Percentiles rank a stretch among this genome's conserved stretches.
Conservation (phyloP, 30 jellyfish, hydroid and myxozoan species). For the Cassiopea andromeda region DNA sequence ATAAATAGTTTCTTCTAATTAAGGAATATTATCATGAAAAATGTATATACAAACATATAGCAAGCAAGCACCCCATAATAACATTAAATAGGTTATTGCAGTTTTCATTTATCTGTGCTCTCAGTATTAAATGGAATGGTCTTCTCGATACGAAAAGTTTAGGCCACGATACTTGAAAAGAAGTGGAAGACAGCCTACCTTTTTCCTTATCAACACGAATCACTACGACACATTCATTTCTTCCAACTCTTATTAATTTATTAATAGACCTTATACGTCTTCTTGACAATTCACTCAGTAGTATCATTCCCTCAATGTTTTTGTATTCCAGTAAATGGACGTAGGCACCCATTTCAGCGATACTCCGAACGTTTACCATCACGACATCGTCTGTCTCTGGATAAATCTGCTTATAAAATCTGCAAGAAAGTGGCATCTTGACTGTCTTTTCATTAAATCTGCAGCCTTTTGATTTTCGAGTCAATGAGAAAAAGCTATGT, state of each 20-base stretch:
- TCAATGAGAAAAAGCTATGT: neutral
- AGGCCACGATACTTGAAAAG: too few species aligned
- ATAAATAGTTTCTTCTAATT: too few species aligned
- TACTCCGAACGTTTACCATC: constrained; percentile 92
- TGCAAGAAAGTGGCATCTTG: constrained; percentile 90
- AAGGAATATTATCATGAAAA: too few species aligned
- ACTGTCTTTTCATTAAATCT: neutral
- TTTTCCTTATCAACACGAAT: constrained; percentile 94
- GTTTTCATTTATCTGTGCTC: too few species aligned
- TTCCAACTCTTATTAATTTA: constrained; percentile 94
- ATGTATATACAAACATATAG: too few species aligned
- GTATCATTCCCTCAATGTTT: constrained; percentile 94
- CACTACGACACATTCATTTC: constrained; percentile 93
- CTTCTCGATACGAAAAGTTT: too few species aligned
- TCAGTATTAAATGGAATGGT: too few species aligned
- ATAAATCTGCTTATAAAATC: constrained; percentile 81
- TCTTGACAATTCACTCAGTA: constrained; percentile 94
- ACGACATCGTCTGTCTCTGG: constrained; percentile 97
- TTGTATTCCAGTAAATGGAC: constrained; percentile 91
- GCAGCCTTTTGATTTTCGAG: neutral
- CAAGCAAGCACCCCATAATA: too few species aligned
- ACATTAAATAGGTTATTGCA: too few species aligned
- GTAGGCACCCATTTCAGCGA: constrained; percentile 98
- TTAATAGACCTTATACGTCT: constrained; percentile 96
- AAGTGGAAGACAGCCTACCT: constrained; percentile 44